Conservation (phyloP, 2,113 vertebrate genomes). For the Pteruthius melanotis region DNA sequence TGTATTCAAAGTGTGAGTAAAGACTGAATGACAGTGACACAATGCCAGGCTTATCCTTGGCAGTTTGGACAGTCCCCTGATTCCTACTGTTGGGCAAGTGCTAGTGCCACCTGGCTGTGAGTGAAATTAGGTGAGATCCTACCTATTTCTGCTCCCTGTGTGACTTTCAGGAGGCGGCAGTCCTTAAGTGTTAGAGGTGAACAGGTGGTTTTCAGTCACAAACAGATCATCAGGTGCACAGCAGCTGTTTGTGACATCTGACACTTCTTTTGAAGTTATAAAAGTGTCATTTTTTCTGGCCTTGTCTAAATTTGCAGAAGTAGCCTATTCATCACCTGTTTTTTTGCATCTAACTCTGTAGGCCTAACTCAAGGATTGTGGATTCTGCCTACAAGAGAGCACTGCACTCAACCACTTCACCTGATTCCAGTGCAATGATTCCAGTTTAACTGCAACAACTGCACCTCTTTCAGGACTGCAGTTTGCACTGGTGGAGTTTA, state of each 20-base stretch:
- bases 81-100: neutral
- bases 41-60: neutral
- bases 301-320: neutral
- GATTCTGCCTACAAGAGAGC: neutral
- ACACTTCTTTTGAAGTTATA: neutral
- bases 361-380: neutral
- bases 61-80: neutral
- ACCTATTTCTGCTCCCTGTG: neutral
- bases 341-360: neutral
- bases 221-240: neutral
- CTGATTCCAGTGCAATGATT: neutral
- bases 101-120: neutral
- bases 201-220: neutral
- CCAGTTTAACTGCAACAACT: neutral
- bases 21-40: neutral
- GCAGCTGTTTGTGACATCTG: neutral
- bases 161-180: neutral
- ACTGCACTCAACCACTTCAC: rapidly evolving
- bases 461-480: neutral
- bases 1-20: neutral
- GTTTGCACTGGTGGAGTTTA: neutral
- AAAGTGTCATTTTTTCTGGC: neutral
- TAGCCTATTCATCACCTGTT: neutral
- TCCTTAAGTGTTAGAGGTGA: neutral
- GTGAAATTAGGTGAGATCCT: neutral